phyloP scores from a whole-genome alignment of 2,797 vertebrate species.

The Neostethus bicornis region DNA sequence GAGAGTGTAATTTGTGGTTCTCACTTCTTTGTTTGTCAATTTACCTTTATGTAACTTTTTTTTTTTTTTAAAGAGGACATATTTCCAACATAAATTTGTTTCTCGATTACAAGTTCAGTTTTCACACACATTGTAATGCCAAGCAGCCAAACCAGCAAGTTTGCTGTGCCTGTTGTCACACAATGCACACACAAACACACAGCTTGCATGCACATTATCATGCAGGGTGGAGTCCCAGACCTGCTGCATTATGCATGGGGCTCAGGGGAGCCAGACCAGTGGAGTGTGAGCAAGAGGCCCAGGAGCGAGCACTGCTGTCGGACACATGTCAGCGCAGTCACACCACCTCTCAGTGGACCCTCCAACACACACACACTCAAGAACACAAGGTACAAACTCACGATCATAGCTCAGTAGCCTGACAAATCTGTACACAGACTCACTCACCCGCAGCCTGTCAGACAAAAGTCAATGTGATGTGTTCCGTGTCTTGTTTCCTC shows the following conservation, averaged over 20 bases:
- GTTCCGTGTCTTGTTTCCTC: constrained; percentile 57
- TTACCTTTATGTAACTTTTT: no score
- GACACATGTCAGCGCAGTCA: constrained; percentile 79
- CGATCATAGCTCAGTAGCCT: constrained; percentile 61
- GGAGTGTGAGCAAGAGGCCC: constrained; percentile 75
- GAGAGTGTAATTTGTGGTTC: no score
- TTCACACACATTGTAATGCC: constrained; percentile 37
- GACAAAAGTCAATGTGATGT: constrained; percentile 70
- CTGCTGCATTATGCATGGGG: constrained; percentile 80
- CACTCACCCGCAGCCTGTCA: constrained; percentile 67
- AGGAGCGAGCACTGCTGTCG: constrained; percentile 71
- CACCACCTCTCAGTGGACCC: constrained; percentile 66
- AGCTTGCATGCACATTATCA: constrained; percentile 63
- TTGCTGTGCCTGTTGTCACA: constrained; percentile 37
- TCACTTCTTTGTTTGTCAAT: no score
- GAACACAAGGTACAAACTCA: constrained; percentile 32
- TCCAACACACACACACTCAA: constrained; percentile 44
- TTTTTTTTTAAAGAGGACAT: constrained; percentile 9
- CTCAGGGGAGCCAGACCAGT: constrained; percentile 74
- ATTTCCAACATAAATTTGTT: constrained; percentile 8
- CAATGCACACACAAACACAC: constrained; percentile 33
- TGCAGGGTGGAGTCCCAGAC: constrained; percentile 72
- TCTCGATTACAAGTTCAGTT: constrained; percentile 25
- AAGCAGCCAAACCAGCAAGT: constrained; percentile 45
- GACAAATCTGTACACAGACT: constrained; percentile 76